Percentiles rank a stretch among this genome's conserved stretches.
phyloP scores from a whole-genome alignment of 2,113 vertebrate species.

The Riparia riparia region DNA sequence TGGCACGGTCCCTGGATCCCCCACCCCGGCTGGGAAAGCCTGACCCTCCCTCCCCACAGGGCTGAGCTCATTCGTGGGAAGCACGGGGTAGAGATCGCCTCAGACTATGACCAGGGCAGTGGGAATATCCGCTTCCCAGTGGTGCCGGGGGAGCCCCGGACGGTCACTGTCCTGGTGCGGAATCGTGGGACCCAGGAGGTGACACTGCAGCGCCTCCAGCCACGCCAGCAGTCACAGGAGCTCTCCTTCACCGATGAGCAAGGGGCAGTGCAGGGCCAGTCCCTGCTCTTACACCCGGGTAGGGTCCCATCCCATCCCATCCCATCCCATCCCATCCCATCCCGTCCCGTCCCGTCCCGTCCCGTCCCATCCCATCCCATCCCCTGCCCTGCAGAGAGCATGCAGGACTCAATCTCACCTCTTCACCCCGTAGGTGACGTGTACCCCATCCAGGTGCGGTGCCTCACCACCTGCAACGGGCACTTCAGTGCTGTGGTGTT shows the following conservation, averaged over 20 bases:
- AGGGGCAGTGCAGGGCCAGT: conserved; percentile 57
- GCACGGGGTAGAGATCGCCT: conserved; percentile 77
- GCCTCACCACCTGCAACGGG: conserved; percentile 75
- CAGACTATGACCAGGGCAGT: conserved; percentile 12
- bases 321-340: not conserved
- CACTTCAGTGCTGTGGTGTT: conserved; percentile 76
- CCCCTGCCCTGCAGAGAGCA: not conserved
- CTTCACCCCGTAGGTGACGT: conserved; percentile 66
- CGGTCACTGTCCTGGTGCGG: conserved; percentile 72
- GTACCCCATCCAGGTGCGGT: conserved; percentile 77
- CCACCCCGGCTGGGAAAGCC: rapidly evolving
- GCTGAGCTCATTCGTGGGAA: conserved; percentile 77
- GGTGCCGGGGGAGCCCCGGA: not conserved
- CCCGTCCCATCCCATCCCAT: rapidly evolving
- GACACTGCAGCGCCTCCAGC: conserved; percentile 77
- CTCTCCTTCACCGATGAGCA: conserved; percentile 66
- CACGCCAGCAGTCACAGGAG: conserved; percentile 16
- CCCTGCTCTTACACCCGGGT: conserved; percentile 81
- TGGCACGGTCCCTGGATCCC: rapidly evolving
- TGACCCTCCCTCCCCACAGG: not conserved
- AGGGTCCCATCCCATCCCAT: not conserved
- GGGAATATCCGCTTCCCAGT: conserved; percentile 77
- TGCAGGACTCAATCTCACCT: not conserved
- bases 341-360: rapidly evolving
- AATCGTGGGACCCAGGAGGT: conserved; percentile 75